Base-by-base conservation (phyloP, 1,140 invertebrate genomes). In the Drosophila mayri region DNA sequence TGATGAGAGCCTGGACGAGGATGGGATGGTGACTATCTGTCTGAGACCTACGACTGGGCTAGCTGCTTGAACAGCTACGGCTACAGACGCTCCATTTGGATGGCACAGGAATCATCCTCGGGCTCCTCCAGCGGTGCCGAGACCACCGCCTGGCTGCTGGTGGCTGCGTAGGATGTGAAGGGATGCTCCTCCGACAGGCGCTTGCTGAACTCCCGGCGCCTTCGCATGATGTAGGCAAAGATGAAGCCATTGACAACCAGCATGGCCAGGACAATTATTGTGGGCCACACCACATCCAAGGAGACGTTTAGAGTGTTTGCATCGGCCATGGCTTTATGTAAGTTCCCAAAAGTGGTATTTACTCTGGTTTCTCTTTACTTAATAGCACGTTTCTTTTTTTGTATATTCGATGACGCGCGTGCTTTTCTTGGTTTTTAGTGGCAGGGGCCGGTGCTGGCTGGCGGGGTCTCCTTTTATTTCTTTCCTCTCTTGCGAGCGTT, bases 81-180 rank as follows among this genome's bases (percentile, higher is more conserved):
- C 57, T 90, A 88, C 46, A 90, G 78, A 40, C 81, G 66, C 37
- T 85, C 81, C 81, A 91, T 91, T 72, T 91, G 73, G 43, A 90
- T 90, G 54, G 73, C 60, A 58, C 83, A 83, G 54, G 47, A 38
- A 30, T 79, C 72, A 16, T 80, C 68, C 35, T 46, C 54, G 38
- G 35, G 32, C 10, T 14, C 55, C 41, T 55, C 14, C 9, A 50
- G 30, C 12, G 44, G 63, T 6, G 63, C 40, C 14, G 30, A 38
- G n/a, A 2, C 46, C 5, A 57, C 38, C 28, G 44, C 57, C 9
- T 73, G 60, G 7, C 57, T 64, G 43, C 57, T 61, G 35, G 67
- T 71, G 20, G 80, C 66, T 9, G 37, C 46, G 6, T 72, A 61
- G 0, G 43, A 25, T 11, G 57, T 40, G 30, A 50, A 35, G 4